Base-by-base conservation (phyloP, 2,113 vertebrate species). In the Formicarius rufipectus region DNA sequence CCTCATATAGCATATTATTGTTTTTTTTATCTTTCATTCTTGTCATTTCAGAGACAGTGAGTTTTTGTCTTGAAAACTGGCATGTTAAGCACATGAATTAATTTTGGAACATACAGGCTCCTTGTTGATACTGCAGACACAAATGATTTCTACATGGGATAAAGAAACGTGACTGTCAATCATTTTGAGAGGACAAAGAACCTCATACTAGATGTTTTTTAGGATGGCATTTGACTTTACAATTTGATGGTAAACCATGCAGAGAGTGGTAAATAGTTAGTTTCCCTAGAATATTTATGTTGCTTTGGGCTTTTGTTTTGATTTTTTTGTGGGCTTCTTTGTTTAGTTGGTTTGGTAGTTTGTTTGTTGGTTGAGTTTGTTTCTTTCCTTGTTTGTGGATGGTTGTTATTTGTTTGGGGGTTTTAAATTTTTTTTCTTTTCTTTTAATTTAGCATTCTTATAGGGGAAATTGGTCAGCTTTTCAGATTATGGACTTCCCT, bases 211-310 rank as follows among this genome's bases (percentile, higher is more conserved):
- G 16, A 4, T 44, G 12, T 9, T 19, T 49, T 77, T 87, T 44
- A 72, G 6, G 24, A 49, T n/a, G 9, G 17, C 4, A 21, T 5
- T 60, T 60, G 45, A 40, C 6, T 88, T 86, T 52, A 79, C 13
- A 79, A 25, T 2, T 73, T 50, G 6, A 2, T 75, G 17, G 18
- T 24, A 72, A 92, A 64, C 1, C 1, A 12, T 19, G 5, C 3
- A 47, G 8, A 72, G 7, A 78, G n/a, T 18, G 49, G 14, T 35
- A 31, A 33, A 44, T 19, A 53, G 7, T 31, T 53, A 23, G 49
- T 37, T 64, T 84, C 14, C 18, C 9, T 60, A 83, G 11, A 64
- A 52, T 0, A 0, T 31, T 50, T 47, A 3, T 1, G 16, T 39
- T 63, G 28, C 1, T 24, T 35, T 68, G 17, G n/a, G 14, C 9